A percentile compares a stretch with the other conserved stretches of the same genome.
Conservation (phyloP, 2,888 invertebrate genomes). For the Leptinotarsa juncta region DNA sequence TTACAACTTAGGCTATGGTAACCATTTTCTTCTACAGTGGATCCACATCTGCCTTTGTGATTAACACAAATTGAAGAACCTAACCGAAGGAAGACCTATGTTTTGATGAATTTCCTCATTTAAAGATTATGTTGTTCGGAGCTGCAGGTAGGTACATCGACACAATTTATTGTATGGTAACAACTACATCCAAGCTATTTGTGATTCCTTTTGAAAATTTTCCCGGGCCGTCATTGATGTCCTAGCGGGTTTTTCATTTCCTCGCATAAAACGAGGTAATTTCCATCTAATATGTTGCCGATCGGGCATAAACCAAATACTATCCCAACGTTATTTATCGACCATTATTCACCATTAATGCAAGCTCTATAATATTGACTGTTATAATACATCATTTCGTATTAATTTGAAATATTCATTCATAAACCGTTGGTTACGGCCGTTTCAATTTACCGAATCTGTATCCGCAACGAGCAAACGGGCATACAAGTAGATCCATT, state of each 20-base stretch:
- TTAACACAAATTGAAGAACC: too few species aligned
- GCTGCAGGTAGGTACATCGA: too few species aligned
- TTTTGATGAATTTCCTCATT: too few species aligned
- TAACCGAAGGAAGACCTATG: too few species aligned
- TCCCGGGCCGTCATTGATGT: background rate
- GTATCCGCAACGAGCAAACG: conserved; percentile 20
- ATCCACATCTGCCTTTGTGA: too few species aligned
- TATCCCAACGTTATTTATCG: conserved; percentile 15
- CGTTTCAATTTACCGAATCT: conserved; percentile 30
- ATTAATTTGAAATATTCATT: conserved; percentile 40
- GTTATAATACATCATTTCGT: conserved; percentile 42
- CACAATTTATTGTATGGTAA: too few species aligned
- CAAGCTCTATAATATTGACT: conserved; percentile 33
- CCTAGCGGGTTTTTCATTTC: background rate
- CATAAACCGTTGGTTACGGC: conserved; percentile 23
- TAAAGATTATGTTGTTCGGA: too few species aligned
- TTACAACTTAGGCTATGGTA: too few species aligned
- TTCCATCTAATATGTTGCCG: conserved; percentile 18
- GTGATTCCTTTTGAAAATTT: background rate
- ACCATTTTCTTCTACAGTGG: too few species aligned
- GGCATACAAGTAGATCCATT: conserved; percentile 8
- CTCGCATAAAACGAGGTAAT: conserved; percentile 7
- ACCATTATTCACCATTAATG: conserved; percentile 17
- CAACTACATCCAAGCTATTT: too few species aligned
- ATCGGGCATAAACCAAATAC: conserved; percentile 16